phyloP scores from a whole-genome alignment of 2,797 vertebrate genomes.

The Potorous gilbertii region DNA sequence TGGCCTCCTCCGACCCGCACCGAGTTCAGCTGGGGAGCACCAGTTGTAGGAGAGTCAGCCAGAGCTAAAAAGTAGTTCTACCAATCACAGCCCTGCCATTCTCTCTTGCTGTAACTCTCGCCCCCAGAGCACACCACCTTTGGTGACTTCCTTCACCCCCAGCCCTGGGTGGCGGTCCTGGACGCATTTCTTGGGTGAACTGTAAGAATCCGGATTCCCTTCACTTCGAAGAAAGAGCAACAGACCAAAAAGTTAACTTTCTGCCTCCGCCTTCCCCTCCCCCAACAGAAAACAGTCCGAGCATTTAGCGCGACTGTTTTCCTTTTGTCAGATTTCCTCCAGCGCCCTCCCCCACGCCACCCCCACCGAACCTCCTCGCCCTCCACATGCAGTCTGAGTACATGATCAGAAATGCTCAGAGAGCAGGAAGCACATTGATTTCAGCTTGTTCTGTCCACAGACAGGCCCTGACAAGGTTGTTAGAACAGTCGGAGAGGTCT shows the following conservation, averaged over 20 bases:
- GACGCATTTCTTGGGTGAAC: not conserved
- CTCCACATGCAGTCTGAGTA: slow-evolving; percentile 81
- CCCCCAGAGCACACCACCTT: not conserved
- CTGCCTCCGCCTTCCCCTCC: not conserved
- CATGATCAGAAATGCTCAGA: slow-evolving; percentile 89
- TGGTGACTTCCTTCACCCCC: not conserved
- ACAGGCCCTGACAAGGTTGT: slow-evolving; percentile 98
- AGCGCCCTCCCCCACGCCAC: slow-evolving; percentile 30
- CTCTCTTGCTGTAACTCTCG: not conserved
- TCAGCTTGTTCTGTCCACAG: slow-evolving; percentile 91
- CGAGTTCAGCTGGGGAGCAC: not conserved
- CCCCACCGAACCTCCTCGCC: slow-evolving; percentile 36
- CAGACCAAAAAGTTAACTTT: slow-evolving; percentile 80
- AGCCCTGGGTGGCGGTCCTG: not conserved
- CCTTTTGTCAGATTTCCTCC: slow-evolving; percentile 80
- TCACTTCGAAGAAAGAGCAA: not conserved
- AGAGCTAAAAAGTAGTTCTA: not conserved
- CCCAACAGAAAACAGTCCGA: slow-evolving; percentile 25
- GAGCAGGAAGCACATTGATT: slow-evolving; percentile 94
- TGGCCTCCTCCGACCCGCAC: not conserved
- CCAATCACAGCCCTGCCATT: not conserved
- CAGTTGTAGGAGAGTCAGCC: not conserved
- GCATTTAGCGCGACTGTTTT: slow-evolving; percentile 79
- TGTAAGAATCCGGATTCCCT: not conserved
- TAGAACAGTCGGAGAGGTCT: slow-evolving; percentile 94